phyloP scores from a whole-genome alignment of 2,113 vertebrate genomes.

The Lagopus muta region DNA sequence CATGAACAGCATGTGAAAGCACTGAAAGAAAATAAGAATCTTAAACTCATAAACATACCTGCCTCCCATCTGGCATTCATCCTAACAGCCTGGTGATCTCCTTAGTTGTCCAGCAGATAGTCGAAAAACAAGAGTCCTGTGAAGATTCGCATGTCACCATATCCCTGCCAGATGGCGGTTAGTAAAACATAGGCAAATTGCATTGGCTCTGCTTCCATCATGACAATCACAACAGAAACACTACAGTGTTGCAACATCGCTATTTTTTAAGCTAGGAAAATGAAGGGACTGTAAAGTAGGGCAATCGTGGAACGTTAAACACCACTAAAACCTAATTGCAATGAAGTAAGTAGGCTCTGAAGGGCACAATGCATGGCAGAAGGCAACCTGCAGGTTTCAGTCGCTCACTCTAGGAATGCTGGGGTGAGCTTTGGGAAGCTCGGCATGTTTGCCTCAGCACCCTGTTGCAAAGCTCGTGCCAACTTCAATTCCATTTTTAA shows the following conservation, averaged over 20 bases:
- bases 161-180: constrained; percentile 81
- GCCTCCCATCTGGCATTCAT: constrained; percentile 80
- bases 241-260: constrained; percentile 52
- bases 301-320: constrained; percentile 32
- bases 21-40: constrained; percentile 80
- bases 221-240: constrained; percentile 78
- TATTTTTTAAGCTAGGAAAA: constrained; percentile 54
- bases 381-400: not conserved
- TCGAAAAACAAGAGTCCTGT: constrained; percentile 82
- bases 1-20: constrained; percentile 74
- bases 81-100: constrained; percentile 82
- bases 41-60: constrained; percentile 84
- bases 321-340: constrained; percentile 5
- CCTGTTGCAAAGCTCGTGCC: not conserved
- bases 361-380: not conserved
- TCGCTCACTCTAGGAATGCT: not conserved
- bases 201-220: constrained; percentile 76
- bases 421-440: not conserved
- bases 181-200: constrained; percentile 81
- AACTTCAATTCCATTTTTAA: not conserved
- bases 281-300: constrained; percentile 38
- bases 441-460: not conserved
- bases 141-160: constrained; percentile 82
- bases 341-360: not conserved
- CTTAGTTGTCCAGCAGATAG: constrained; percentile 82